These are phyloP conservation scores for Phymastichus coffea DNA, from an alignment of 1,140 invertebrate species.

Conservation along the genomic window DNA sequence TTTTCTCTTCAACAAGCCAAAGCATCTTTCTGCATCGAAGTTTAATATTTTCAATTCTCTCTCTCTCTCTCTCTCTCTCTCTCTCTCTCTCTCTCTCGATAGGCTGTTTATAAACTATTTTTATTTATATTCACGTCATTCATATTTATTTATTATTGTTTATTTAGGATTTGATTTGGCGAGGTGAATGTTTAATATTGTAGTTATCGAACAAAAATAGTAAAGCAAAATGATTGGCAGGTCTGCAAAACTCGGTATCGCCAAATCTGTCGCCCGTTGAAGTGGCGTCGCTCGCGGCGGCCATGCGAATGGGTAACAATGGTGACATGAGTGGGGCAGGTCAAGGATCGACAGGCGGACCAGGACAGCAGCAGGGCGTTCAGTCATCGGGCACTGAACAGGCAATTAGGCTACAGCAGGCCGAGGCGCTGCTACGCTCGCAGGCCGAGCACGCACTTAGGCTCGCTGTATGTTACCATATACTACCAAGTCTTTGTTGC, in stretches of 20 bases:
- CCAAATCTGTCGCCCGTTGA: slow-evolving; percentile 64
- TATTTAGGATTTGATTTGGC: too few relatives aligned
- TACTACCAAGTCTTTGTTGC: background rate
- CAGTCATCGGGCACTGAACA: slow-evolving; percentile 63
- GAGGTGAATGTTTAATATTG: too few relatives aligned
- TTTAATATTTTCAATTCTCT: slow-evolving; percentile 14
- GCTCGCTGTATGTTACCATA: slow-evolving; percentile 68
- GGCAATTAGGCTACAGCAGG: slow-evolving; percentile 73
- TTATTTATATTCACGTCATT: background rate
- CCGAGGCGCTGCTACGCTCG: slow-evolving; percentile 76
- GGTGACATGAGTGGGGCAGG: slow-evolving; percentile 56
- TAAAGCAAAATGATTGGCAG: slow-evolving; percentile 28
- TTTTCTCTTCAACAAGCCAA: too few relatives aligned
- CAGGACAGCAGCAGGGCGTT: slow-evolving; percentile 57
- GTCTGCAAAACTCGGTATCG: slow-evolving; percentile 54
- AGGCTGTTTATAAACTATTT: slow-evolving; percentile 1
- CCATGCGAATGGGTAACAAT: slow-evolving; percentile 75
- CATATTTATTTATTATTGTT: background rate
- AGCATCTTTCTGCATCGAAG: too few relatives aligned
- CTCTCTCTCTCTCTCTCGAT: too few relatives aligned
- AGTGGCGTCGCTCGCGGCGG: slow-evolving; percentile 74
- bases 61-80: too few relatives aligned
- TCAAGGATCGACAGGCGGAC: slow-evolving; percentile 57
- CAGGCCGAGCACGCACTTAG: slow-evolving; percentile 81
- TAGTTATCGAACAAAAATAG: background rate